Base-by-base conservation (phyloP, 2,113 vertebrate species). In the Amblyopsis rosae region DNA sequence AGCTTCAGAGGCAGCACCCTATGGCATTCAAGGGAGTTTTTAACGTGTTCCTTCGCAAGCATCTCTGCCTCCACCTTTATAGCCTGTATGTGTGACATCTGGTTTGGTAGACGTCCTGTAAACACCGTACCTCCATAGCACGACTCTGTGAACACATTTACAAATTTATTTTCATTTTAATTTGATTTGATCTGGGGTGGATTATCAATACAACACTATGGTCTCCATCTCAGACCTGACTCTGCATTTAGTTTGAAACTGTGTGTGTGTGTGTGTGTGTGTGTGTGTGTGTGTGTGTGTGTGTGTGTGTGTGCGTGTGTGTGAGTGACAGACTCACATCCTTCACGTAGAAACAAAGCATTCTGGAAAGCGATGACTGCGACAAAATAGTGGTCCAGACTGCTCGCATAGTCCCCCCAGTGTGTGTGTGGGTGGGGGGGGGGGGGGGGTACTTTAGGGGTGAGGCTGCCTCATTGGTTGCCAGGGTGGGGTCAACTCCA, bases 381-480 rank as follows among this genome's bases (percentile, higher is more conserved):
- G 41, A 72, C 84, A 89, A 86, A 91, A 90, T 90, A 84, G 83
- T 60, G 71, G 70, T 81, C 84, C 84, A 87, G 82, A 75, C 80
- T 86, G 80, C 75, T 73, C 76, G 80, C 69, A 56, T 80, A 17
- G 77, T 78, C 75, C 90, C 84, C 82, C 73, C 17, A 49, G 45
- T 6, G 58, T 45, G 19, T 50, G 62, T 65, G 59, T 57, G 57
- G 72, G 69, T 41, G 32, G 56, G 65, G 51, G 49, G 16, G 50
- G 45, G 65, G 53, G 66, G 72, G 65, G 58, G 50, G 76, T 82
- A 81, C 62, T 73, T 76, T 66, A 53, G 65, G 71, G 66, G 57
- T 68, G 65, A 76, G 75, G 81, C 88, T 84, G 86, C 84, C 90
- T 91, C 87, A 91, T 90, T 92, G 91, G 91, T 89, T 90, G 84